Evolutionary conservation across 1,140 invertebrate species (phyloP).

Genomic region (Hylaeus anthracinus): DNA sequence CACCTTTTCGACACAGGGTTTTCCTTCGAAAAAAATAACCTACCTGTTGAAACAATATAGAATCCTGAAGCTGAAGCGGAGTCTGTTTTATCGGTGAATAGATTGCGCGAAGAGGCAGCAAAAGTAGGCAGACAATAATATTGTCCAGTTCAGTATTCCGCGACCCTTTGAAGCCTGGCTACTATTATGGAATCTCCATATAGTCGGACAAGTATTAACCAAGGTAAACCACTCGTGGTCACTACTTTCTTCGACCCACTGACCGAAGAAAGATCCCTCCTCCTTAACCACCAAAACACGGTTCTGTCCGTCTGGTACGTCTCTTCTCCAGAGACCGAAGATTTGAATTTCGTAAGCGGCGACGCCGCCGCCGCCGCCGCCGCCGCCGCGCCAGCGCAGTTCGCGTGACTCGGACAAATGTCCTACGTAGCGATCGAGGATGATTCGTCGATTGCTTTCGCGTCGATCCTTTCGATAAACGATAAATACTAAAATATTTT

Average conservation of each 20-base stretch:
- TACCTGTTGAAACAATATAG: neutral
- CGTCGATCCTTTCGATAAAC: too few relatives aligned
- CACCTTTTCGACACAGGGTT: too few relatives aligned
- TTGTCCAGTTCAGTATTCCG: neutral
- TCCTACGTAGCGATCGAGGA: neutral
- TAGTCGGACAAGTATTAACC: constrained; percentile 73
- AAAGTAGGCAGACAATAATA: constrained; percentile 15
- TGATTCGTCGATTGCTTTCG: neutral
- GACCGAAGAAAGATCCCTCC: constrained; percentile 75
- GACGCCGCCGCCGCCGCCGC: too few relatives aligned
- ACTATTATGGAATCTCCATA: constrained; percentile 3
- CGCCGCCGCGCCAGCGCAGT: neutral
- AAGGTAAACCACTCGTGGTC: constrained; percentile 77
- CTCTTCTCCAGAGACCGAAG: too few relatives aligned
- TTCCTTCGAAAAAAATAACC: too few relatives aligned
- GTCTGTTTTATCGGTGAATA: constrained; percentile 23
- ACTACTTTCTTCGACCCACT: constrained; percentile 80
- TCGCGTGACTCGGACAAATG: neutral
- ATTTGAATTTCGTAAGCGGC: too few relatives aligned
- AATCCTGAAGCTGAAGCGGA: neutral
- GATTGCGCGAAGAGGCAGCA: neutral
- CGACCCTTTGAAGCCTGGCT: neutral
- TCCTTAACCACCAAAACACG: constrained; percentile 67
- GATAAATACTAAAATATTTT: neutral
- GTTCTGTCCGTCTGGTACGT: constrained; percentile 6